These are phyloP conservation scores for Leptinotarsa peninsularis DNA, from an alignment of 2,888 invertebrate genomes.

Conservation along the genomic window DNA sequence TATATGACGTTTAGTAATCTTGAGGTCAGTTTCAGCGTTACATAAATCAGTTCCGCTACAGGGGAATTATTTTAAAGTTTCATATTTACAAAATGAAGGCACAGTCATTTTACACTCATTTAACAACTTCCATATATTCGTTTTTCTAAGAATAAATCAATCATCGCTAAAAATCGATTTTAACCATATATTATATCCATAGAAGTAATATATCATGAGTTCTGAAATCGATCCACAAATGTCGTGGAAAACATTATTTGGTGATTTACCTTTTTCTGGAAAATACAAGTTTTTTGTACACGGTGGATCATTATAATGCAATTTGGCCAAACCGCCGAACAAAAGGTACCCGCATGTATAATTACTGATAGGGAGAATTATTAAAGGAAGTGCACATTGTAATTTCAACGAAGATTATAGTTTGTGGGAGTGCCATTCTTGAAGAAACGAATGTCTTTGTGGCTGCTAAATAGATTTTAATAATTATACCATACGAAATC, in stretches of 20 bases:
- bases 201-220: too few species aligned
- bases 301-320: constrained; percentile 42
- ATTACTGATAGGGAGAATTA: constrained; percentile 37
- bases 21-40: too few species aligned
- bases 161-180: too few species aligned
- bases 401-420: constrained; percentile 33
- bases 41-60: too few species aligned
- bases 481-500: neutral
- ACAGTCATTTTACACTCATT: too few species aligned
- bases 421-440: constrained; percentile 35
- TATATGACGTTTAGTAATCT: too few species aligned
- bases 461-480: constrained; percentile 25
- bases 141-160: too few species aligned
- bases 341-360: constrained; percentile 42
- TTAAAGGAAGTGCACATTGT: constrained; percentile 41
- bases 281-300: constrained; percentile 19
- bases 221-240: neutral
- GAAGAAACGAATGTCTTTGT: constrained; percentile 19
- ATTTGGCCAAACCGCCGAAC: constrained; percentile 36
- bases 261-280: neutral
- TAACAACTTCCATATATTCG: too few species aligned
- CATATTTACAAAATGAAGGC: too few species aligned
- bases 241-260: neutral
- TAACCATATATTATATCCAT: too few species aligned
- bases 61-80: too few species aligned